Conservation (phyloP, 2,797 vertebrate species). For the Pelobates cultripes region DNA sequence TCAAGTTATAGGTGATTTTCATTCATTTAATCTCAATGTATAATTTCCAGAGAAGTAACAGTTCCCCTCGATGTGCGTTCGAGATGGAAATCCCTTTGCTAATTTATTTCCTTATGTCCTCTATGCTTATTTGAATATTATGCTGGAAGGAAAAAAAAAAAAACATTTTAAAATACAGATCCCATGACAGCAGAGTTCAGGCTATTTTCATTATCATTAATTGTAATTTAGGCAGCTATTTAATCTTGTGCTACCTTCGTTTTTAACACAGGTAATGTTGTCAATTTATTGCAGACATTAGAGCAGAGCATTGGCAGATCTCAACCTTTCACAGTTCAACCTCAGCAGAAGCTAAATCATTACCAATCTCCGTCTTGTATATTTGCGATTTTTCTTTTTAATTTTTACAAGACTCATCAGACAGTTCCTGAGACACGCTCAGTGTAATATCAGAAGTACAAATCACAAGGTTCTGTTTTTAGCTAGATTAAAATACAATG, state of each 20-base stretch:
- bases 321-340: conserved; percentile 38
- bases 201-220: conserved; percentile 34
- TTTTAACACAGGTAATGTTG: conserved; percentile 46
- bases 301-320: conserved; percentile 21
- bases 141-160: background rate
- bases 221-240: conserved; percentile 33
- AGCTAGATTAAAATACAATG: conserved; percentile 25
- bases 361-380: conserved; percentile 44
- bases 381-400: conserved; percentile 36
- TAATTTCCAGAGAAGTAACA: too few relatives aligned
- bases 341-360: conserved; percentile 44
- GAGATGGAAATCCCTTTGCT: background rate
- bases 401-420: conserved; percentile 33
- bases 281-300: conserved; percentile 52
- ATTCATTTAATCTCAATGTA: too few relatives aligned
- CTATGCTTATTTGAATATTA: background rate
- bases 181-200: background rate
- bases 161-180: background rate
- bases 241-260: conserved; percentile 33
- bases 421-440: conserved; percentile 5
- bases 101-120: conserved; percentile 1
- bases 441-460: conserved; percentile 7
- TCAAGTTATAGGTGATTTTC: too few relatives aligned
- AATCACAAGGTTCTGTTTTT: conserved; percentile 20
- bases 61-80: too few relatives aligned